Evolutionary conservation across 2,888 invertebrate genomes (phyloP).

Genomic region (Lithosia quadra): DNA sequence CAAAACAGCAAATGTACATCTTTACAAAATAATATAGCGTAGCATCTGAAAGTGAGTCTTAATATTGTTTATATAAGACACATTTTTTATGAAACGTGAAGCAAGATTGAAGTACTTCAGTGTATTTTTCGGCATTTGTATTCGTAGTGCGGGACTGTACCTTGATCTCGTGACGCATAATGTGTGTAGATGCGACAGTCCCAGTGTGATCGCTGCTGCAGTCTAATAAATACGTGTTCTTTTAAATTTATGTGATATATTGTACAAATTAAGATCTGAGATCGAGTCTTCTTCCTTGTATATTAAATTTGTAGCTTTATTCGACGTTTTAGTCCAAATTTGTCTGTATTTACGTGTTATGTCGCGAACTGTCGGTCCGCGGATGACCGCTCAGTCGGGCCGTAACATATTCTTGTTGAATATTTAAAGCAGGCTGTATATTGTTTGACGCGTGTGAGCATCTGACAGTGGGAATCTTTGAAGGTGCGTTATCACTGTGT

Average conservation of each 20-base stretch:
- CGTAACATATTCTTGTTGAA: conserved; percentile 52
- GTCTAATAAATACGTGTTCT: conserved; percentile 68
- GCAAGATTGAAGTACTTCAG: conserved; percentile 22
- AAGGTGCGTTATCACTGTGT: conserved; percentile 31
- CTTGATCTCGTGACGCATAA: conserved; percentile 63
- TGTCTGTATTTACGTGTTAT: conserved; percentile 56
- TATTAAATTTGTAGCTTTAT: conserved; percentile 72
- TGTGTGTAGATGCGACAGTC: conserved; percentile 48
- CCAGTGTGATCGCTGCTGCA: conserved; percentile 55
- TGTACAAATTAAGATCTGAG: conserved; percentile 84
- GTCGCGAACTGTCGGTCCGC: conserved; percentile 31
- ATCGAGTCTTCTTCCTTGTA: conserved; percentile 75
- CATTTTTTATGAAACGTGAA: conserved; percentile 22
- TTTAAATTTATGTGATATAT: conserved; percentile 81
- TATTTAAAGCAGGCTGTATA: conserved; percentile 34
- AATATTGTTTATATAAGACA: not conserved
- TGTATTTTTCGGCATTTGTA: conserved; percentile 19
- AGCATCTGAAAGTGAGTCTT: conserved; percentile 25
- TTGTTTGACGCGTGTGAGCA: conserved; percentile 42
- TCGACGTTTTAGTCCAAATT: conserved; percentile 72
- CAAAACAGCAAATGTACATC: conserved; percentile 23
- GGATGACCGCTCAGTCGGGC: conserved; percentile 28
- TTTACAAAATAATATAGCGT: conserved; percentile 11
- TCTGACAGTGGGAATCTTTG: conserved; percentile 38
- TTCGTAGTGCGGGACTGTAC: conserved; percentile 23